Base-by-base conservation (phyloP, 1,140 invertebrate genomes). In the Pollicipes pollicipes region DNA sequence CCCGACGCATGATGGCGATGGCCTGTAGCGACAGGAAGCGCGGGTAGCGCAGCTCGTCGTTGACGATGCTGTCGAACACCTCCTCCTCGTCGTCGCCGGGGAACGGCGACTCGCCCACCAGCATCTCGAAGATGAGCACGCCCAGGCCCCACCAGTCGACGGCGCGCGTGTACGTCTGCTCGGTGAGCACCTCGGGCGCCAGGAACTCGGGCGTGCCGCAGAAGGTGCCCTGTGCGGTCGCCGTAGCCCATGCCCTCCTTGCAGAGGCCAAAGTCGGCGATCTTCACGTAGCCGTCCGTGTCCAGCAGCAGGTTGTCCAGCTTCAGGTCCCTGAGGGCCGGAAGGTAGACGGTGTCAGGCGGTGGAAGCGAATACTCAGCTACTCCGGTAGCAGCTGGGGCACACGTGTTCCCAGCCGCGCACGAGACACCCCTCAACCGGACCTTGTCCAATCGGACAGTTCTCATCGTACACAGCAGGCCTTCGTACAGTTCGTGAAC, bases 101-200 rank as follows among this genome's bases (percentile, higher is more conserved):
- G 83, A 99, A 99, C 68, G 97, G 97, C 68, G 95, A 98, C 88
- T 99, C 96, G 74, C 96, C 96, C 71, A 98, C 96, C 71, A 99
- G 83, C 97, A 99, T 99, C 83, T 99, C 97, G 83, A 98, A 99
- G 77, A 99, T 98, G 32, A 99, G 83, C 32, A 99, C 97, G 70
- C 97, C 97, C 30, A 99, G 84, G 27, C 97, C 97, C 97, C 97
- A 99, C 97, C 97, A 99, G 81, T 99, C 97, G 4, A 99, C 97
- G 68, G 96, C 93, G 76, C 97, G 84, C 0, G 97, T 99, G 78
- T 99, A 99, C 0, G 93, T 94, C 0, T 93, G 95, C 78, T 99
- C 97, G 0, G 96, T 98, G 26, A 99, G 84, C 24, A 99, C 97
- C 85, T 99, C 97, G 0, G 97, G 97, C 26, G 96, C 95, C 73